phyloP scores from a whole-genome alignment of 2,888 invertebrate genomes.

The Orchestes rusci region DNA sequence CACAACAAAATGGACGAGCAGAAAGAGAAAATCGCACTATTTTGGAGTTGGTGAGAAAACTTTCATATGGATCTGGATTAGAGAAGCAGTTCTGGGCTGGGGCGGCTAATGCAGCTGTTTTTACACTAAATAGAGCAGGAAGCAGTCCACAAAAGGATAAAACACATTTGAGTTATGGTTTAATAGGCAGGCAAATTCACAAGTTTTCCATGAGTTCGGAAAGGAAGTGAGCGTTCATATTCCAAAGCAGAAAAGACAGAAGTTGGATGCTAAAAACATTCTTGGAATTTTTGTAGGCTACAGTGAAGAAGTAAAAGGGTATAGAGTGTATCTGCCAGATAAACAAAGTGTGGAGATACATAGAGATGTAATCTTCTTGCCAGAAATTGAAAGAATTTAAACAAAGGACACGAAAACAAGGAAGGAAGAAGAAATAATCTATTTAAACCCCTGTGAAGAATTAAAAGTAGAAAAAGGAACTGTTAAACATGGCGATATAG shows the following conservation, averaged over 20 bases:
- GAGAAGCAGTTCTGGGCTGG: slow-evolving; percentile 5
- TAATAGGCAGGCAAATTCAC: neutral
- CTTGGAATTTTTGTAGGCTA: neutral
- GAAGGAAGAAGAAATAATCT: neutral
- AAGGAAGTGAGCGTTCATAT: neutral
- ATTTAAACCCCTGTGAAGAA: neutral
- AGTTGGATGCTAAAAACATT: slow-evolving; percentile 3
- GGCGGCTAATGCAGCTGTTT: slow-evolving; percentile 3
- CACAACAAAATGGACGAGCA: slow-evolving; percentile 1
- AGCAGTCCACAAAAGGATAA: neutral
- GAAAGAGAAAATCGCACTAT: slow-evolving; percentile 1
- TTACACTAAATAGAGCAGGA: slow-evolving; percentile 4
- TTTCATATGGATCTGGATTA: neutral
- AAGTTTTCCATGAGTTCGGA: neutral
- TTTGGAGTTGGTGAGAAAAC: neutral
- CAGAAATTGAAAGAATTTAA: neutral
- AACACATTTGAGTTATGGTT: slow-evolving; percentile 3
- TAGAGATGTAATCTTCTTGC: slow-evolving; percentile 12
- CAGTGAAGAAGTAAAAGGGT: slow-evolving; percentile 20
- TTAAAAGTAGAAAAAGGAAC: neutral
- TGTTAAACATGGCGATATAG: neutral
- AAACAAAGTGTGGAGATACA: slow-evolving; percentile 13
- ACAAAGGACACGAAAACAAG: neutral
- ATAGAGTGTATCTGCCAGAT: slow-evolving; percentile 16
- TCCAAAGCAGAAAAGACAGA: neutral